phyloP scores from a whole-genome alignment of 2,888 invertebrate genomes.

The Aplocera efformata region DNA sequence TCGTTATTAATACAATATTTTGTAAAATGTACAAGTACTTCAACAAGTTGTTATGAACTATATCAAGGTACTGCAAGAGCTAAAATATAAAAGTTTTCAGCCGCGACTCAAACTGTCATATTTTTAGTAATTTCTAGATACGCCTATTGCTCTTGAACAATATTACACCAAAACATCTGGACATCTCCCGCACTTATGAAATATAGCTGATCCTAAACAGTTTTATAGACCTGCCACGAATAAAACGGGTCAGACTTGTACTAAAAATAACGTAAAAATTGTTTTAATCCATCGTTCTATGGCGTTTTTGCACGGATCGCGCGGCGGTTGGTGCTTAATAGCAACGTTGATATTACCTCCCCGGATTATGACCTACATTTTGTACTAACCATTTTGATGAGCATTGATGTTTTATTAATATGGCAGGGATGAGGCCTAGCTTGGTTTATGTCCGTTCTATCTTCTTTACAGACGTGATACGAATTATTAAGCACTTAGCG shows the following conservation, averaged over 20 bases:
- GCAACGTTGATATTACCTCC: slow-evolving; percentile 41
- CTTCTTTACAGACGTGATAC: slow-evolving; percentile 3
- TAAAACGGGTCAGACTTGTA: slow-evolving; percentile 48
- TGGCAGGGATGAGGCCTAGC: slow-evolving; percentile 12
- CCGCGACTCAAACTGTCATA: too few species aligned
- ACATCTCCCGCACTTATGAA: slow-evolving; percentile 46
- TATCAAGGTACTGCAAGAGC: too few species aligned
- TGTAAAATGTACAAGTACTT: too few species aligned
- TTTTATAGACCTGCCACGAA: slow-evolving; percentile 50
- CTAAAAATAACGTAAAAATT: slow-evolving; percentile 56
- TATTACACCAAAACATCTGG: slow-evolving; percentile 40
- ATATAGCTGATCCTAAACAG: slow-evolving; percentile 41
- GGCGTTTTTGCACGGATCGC: slow-evolving; percentile 46
- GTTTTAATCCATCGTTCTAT: slow-evolving; percentile 47
- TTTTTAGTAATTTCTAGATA: background rate
- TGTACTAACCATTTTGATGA: slow-evolving; percentile 35
- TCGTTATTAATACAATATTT: too few species aligned
- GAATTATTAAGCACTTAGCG: background rate
- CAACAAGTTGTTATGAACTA: too few species aligned
- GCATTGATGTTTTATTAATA: slow-evolving; percentile 34
- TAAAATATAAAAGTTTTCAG: too few species aligned
- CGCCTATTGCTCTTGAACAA: slow-evolving; percentile 14
- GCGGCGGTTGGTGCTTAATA: slow-evolving; percentile 31
- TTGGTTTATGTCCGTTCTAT: slow-evolving; percentile 5
- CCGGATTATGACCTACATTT: slow-evolving; percentile 47